Base-by-base conservation (phyloP, 1,140 invertebrate species). In the Bombus impatiens region DNA sequence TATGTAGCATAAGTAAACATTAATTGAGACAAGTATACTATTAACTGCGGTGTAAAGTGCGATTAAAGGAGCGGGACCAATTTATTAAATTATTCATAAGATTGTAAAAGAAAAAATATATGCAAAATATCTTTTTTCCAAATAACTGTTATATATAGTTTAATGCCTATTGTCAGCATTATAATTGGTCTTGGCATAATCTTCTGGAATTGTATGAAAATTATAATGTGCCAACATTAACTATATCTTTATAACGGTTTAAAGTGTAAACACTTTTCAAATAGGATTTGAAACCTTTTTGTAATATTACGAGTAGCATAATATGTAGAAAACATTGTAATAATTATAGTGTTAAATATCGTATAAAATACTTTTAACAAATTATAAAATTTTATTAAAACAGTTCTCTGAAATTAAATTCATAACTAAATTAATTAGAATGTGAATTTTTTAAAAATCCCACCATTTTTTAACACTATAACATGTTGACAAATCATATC, bases 41-140 rank as follows among this genome's bases (percentile, higher is more conserved):
- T 70, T 83, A 77, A 53, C 9, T 83, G 65, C 70, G 57, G 28
- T 86, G 81, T 80, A 89, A 87, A 89, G 79, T 89, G 86, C 86
- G 88, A 89, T 90, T 87, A 89, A 86, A 42, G 84, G 82, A 74
- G 44, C 87, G 89, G 91, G 87, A 91, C 88, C 88, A 88, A 89
- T 86, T 71, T 84, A 77, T 85, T 84, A 82, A 87, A 87, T 85
- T 90, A 89, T 89, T 83, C 79, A 68, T 67, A 68, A 70, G 32
- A 57, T 57, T 84, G 15, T 37, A 35, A 78, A 9, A 44, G 57
- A 78, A 44, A 57, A 71, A 57, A 22, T 44, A 15, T 32, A 15
- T 35, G 8, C 6, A 53, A 53, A 53, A 53, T 13, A 12, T 28
- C 22, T 25, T 70, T 71, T 8, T 78, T 22, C n/a, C 6, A 1